Percentiles rank a stretch among this genome's conserved stretches.
Conservation (phyloP, 1,140 invertebrate species). For the Vanessa tameamea region DNA sequence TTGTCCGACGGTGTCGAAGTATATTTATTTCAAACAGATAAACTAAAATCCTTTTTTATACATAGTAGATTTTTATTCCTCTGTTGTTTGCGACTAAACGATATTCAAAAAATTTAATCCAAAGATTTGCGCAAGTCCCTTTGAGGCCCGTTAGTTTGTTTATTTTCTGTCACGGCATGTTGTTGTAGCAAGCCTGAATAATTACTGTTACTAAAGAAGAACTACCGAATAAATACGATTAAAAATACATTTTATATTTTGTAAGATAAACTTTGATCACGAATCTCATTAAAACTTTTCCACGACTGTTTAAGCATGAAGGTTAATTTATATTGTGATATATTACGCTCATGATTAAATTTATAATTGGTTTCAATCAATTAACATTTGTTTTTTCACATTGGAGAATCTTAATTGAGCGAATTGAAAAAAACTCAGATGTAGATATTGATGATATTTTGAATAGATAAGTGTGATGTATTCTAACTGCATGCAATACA, state of each 20-base stretch:
- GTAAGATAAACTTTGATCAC: neutral
- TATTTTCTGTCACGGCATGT: neutral
- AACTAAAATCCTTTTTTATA: too few species aligned
- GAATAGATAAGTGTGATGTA: too few species aligned
- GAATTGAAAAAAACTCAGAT: too few species aligned
- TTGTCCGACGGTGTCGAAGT: too few species aligned
- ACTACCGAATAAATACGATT: neutral
- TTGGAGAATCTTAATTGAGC: neutral
- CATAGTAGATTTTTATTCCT: too few species aligned
- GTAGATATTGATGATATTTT: too few species aligned
- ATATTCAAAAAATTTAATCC: too few species aligned
- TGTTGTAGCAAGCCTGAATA: neutral
- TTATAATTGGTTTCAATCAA: neutral
- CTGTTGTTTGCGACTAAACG: too few species aligned
- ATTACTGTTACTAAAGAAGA: neutral
- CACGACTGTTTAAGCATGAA: neutral
- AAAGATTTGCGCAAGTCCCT: neutral
- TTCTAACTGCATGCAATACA: too few species aligned
- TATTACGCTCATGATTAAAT: neutral
- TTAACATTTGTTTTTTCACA: neutral
- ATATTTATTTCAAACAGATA: too few species aligned
- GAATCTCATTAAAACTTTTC: neutral
- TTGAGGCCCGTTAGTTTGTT: neutral
- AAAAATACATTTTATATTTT: neutral
- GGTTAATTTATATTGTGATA: slow-evolving; percentile 2